A percentile compares a stretch with the other conserved stretches of the same genome.
Evolutionary conservation across 2,113 vertebrate genomes (phyloP).

Genomic region (Sitta europaea): DNA sequence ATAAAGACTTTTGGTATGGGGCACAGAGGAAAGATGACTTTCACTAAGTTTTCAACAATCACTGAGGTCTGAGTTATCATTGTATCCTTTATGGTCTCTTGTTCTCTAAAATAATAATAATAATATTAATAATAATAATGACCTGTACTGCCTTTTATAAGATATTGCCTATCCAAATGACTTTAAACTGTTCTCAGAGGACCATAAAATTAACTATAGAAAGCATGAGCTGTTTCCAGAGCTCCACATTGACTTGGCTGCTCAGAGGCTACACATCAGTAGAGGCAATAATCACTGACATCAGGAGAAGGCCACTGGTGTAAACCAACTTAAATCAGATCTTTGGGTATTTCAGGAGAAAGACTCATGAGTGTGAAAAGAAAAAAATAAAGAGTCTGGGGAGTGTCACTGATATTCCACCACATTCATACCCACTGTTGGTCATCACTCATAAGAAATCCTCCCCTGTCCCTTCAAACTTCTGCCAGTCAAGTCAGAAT

Average conservation of each 20-base stretch:
- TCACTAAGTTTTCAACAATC: background rate
- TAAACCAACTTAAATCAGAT: background rate
- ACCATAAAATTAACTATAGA: background rate
- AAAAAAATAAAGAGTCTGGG: background rate
- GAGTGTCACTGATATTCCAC: background rate
- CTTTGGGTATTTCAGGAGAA: background rate
- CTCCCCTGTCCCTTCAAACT: background rate
- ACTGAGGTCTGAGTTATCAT: background rate
- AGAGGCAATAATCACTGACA: background rate
- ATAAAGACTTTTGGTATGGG: background rate
- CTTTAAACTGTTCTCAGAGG: background rate
- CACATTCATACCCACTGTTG: background rate
- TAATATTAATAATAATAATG: background rate
- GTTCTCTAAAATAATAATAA: background rate
- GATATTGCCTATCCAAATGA: background rate
- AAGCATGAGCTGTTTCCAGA: background rate
- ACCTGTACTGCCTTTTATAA: background rate
- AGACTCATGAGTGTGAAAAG: background rate
- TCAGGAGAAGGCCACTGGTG: background rate
- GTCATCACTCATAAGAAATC: background rate
- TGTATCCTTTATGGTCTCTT: background rate
- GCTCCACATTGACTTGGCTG: background rate
- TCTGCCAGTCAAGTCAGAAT: background rate
- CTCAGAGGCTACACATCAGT: background rate
- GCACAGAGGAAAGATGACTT: background rate